Evolutionary conservation across 2,888 invertebrate genomes (phyloP).

Genomic region (Cepaea hortensis): DNA sequence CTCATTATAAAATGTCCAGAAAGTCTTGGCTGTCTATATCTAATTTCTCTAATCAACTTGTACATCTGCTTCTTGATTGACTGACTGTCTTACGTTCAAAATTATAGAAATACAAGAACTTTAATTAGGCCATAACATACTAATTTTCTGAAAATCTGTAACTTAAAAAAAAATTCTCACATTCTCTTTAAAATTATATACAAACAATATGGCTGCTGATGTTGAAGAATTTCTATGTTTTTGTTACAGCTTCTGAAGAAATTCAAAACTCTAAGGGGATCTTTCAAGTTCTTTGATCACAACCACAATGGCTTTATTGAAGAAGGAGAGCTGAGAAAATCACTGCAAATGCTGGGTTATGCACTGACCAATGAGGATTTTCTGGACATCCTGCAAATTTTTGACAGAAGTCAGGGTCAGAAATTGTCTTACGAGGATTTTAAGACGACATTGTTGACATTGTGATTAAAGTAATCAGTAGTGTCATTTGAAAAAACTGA

Average conservation of each 20-base stretch:
- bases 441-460: conserved; percentile 42
- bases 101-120: too few species aligned
- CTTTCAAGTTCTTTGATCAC: conserved; percentile 47
- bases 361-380: conserved; percentile 42
- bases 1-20: too few species aligned
- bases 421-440: conserved; percentile 43
- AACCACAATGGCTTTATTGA: conserved; percentile 47
- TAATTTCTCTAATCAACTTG: too few species aligned
- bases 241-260: conserved; percentile 42
- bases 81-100: too few species aligned
- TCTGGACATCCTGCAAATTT: conserved; percentile 39
- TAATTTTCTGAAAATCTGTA: background rate
- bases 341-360: conserved; percentile 36
- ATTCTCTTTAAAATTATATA: background rate
- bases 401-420: conserved; percentile 43
- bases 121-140: background rate
- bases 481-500: background rate
- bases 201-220: background rate
- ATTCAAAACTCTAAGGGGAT: conserved; percentile 43
- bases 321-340: conserved; percentile 40
- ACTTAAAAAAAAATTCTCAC: background rate
- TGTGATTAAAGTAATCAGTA: background rate
- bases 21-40: too few species aligned
- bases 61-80: too few species aligned
- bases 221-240: background rate